Conservation (phyloP, 2,113 vertebrate species). For the Ursus arctos region DNA sequence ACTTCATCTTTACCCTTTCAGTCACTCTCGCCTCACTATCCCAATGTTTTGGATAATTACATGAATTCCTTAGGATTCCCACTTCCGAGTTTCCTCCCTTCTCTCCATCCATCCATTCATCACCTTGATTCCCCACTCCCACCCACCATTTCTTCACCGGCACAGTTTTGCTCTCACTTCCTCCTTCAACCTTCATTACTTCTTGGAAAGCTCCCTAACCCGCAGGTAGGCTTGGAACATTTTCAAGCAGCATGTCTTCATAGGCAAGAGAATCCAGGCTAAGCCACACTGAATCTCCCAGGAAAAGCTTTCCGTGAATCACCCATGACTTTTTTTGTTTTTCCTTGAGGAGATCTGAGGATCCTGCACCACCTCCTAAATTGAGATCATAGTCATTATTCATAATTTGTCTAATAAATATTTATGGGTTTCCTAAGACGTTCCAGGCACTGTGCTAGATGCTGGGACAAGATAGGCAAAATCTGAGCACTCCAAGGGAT, state of each 20-base stretch:
- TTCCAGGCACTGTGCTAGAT: not conserved
- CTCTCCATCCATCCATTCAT: not conserved
- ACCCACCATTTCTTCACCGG: not conserved
- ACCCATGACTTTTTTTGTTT: not conserved
- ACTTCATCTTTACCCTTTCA: not conserved
- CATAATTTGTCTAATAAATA: conserved; percentile 34
- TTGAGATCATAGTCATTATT: not conserved
- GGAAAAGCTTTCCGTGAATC: not conserved
- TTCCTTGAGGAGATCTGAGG: not conserved
- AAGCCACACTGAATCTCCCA: not conserved
- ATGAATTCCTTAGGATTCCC: conserved; percentile 6
- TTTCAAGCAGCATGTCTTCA: not conserved
- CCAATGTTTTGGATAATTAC: not conserved
- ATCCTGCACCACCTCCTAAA: not conserved
- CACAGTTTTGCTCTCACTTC: not conserved
- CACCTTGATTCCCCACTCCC: not conserved
- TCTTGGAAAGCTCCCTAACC: not conserved
- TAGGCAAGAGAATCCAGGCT: not conserved
- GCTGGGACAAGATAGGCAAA: not conserved
- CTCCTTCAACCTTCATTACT: not conserved
- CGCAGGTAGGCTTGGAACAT: not conserved
- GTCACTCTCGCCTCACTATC: not conserved
- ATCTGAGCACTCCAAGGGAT: not conserved
- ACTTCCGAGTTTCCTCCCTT: not conserved
- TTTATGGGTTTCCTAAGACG: not conserved